phyloP scores from a whole-genome alignment of 2,113 vertebrate genomes.

The Brachyhypopomus occidentalis region DNA sequence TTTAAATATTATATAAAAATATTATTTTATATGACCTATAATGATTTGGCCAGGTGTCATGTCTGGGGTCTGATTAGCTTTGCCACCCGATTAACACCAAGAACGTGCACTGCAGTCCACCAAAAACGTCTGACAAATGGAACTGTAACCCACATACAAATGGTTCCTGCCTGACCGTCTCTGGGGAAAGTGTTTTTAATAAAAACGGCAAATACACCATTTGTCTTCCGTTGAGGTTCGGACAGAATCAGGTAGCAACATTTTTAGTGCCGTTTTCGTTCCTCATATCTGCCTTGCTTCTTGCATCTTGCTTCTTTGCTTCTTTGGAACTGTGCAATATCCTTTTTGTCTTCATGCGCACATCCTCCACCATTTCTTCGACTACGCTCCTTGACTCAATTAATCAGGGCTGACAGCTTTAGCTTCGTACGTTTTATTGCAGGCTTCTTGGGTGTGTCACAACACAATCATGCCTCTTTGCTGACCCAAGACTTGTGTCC shows the following conservation, averaged over 20 bases:
- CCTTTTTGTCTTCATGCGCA: not conserved
- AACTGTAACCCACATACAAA: slow-evolving; percentile 61
- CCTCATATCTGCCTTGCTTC: not conserved
- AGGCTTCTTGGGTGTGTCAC: slow-evolving; percentile 1
- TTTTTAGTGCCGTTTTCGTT: slow-evolving; percentile 15
- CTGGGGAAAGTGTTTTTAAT: slow-evolving; percentile 50
- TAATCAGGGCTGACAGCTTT: not conserved
- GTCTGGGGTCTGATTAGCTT: not conserved
- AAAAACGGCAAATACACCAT: slow-evolving; percentile 57
- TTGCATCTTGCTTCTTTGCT: not conserved
- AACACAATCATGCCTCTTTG: slow-evolving; percentile 7
- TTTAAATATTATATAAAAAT: too few relatives aligned
- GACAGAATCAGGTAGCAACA: slow-evolving; percentile 58
- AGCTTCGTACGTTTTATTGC: not conserved
- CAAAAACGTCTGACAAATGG: slow-evolving; percentile 45
- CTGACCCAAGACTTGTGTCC: slow-evolving; percentile 17
- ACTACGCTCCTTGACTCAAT: not conserved
- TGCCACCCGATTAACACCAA: slow-evolving; percentile 11
- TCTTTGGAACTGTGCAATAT: not conserved
- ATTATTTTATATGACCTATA: not conserved
- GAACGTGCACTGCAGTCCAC: not conserved
- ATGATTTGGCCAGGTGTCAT: not conserved
- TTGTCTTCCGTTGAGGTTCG: slow-evolving; percentile 43
- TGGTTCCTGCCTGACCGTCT: slow-evolving; percentile 23
- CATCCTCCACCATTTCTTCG: not conserved